Conservation (phyloP, 1,140 invertebrate genomes). For the Steinernema khuongi region DNA sequence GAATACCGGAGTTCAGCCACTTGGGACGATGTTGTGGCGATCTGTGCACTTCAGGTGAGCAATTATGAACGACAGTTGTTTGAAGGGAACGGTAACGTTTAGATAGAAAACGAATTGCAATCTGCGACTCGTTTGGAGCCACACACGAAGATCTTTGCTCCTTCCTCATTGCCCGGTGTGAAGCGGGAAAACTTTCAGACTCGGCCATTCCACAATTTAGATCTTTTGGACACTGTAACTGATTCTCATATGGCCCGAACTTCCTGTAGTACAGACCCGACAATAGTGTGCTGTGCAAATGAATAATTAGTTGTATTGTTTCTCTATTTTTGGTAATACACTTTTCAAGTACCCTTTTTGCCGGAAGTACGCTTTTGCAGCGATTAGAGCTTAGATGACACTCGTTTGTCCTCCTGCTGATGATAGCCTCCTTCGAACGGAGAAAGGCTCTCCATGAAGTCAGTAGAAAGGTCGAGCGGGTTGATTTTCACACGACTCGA, state of each 20-base stretch:
- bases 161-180: constrained; percentile 12
- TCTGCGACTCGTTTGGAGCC: constrained; percentile 16
- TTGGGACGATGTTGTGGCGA: constrained; percentile 20
- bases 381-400: not conserved
- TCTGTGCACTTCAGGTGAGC: constrained; percentile 3
- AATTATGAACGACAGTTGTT: not conserved
- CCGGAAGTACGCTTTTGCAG: not conserved
- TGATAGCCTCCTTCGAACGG: not conserved
- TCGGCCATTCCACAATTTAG: not conserved
- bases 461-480: not conserved
- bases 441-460: not conserved
- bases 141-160: constrained; percentile 21
- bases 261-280: not conserved
- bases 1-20: constrained; percentile 15
- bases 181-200: constrained; percentile 10
- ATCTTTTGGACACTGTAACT: not conserved
- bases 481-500: not conserved
- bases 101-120: not conserved
- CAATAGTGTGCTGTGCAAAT: too few relatives aligned
- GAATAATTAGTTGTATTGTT: too few relatives aligned
- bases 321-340: not conserved
- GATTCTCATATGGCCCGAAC: not conserved
- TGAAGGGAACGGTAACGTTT: too few relatives aligned
- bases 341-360: not conserved
- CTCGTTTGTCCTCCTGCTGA: not conserved